Evolutionary conservation across 2,888 invertebrate genomes (phyloP).

Genomic region (Epinotia bilunana): DNA sequence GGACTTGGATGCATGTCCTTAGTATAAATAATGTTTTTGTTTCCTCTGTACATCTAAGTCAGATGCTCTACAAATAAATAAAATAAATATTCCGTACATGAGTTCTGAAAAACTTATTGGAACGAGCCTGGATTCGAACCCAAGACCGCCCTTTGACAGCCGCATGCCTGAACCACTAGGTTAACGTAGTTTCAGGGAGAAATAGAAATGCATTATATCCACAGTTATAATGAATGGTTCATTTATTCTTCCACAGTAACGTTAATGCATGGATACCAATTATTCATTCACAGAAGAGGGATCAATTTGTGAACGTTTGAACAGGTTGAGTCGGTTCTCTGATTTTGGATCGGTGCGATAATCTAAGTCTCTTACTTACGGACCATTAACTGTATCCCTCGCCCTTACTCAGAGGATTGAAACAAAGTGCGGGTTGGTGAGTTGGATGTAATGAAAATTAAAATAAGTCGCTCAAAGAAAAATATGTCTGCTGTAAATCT

Average conservation of each 20-base stretch:
- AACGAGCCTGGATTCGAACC: too few relatives aligned
- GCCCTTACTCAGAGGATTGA: conserved; percentile 37
- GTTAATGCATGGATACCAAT: conserved; percentile 34
- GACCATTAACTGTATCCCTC: conserved; percentile 53
- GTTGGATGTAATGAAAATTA: conserved; percentile 15
- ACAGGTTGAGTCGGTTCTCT: conserved; percentile 44
- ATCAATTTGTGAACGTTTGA: conserved; percentile 44
- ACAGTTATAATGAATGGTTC: not conserved
- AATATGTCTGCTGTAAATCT: not conserved
- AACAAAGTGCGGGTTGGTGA: conserved; percentile 30
- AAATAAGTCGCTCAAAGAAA: conserved; percentile 1
- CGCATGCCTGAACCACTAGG: too few relatives aligned
- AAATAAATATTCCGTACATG: too few relatives aligned
- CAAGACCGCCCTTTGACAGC: too few relatives aligned
- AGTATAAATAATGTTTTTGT: too few relatives aligned
- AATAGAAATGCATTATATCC: not conserved
- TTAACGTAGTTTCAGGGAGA: not conserved
- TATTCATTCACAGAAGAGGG: conserved; percentile 45
- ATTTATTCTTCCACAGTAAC: conserved; percentile 14
- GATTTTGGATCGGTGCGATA: conserved; percentile 45
- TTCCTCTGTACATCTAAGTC: too few relatives aligned
- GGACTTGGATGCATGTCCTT: too few relatives aligned
- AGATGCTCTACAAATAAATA: too few relatives aligned
- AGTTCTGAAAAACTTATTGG: too few relatives aligned
- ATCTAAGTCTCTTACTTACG: conserved; percentile 53